Evolutionary conservation across 2,888 invertebrate genomes (phyloP).

Genomic region (Rhagium mordax): DNA sequence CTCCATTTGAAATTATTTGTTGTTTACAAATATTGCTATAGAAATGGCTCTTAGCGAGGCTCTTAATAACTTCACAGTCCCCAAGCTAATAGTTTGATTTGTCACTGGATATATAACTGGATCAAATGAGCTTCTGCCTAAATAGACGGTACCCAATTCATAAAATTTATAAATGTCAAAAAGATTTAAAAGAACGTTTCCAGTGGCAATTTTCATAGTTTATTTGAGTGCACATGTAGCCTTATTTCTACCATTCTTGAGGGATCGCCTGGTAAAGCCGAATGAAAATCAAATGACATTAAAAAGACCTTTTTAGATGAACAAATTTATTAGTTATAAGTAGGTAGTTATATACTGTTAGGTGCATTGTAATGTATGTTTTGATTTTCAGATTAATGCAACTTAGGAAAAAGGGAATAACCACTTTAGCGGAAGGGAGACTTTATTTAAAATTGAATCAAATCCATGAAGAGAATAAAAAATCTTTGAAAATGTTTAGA

Average conservation of each 20-base stretch:
- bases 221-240: background rate
- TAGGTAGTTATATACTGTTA: background rate
- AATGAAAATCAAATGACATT: constrained; percentile 21
- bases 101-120: too few relatives aligned
- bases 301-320: constrained; percentile 3
- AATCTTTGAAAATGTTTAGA: constrained; percentile 69
- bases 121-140: too few relatives aligned
- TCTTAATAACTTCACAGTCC: too few relatives aligned
- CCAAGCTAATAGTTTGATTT: too few relatives aligned
- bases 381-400: constrained; percentile 73
- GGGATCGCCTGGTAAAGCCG: background rate
- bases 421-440: constrained; percentile 75
- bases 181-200: background rate
- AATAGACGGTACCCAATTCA: too few relatives aligned
- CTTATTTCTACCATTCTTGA: background rate
- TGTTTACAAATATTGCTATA: too few relatives aligned
- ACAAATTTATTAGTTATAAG: background rate
- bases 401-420: constrained; percentile 81
- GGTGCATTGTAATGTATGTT: constrained; percentile 43
- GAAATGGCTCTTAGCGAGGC: too few relatives aligned
- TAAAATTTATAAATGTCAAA: constrained; percentile 9
- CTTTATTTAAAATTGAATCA: constrained; percentile 79
- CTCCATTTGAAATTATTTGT: too few relatives aligned
- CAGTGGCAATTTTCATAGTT: background rate
- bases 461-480: constrained; percentile 74